Evolutionary conservation across 2,113 vertebrate species (phyloP).

Genomic region (Sander lucioperca): DNA sequence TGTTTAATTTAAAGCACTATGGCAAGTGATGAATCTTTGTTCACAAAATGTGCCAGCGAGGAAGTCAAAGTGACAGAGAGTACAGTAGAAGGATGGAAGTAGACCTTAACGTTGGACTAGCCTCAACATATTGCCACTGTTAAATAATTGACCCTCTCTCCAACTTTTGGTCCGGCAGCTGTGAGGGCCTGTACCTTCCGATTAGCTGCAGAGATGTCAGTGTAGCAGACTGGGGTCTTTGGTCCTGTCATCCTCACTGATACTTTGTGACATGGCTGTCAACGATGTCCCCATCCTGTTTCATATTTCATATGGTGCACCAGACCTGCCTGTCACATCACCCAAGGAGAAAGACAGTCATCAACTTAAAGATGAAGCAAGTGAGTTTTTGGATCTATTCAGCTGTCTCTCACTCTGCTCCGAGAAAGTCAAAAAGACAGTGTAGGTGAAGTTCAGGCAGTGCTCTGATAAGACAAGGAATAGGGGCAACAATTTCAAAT

Average conservation of each 20-base stretch:
- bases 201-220: constrained; percentile 88
- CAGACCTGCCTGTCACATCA: constrained; percentile 78
- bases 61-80: constrained; percentile 32
- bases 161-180: constrained; percentile 83
- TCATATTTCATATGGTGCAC: constrained; percentile 83
- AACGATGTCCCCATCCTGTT: constrained; percentile 76
- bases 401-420: constrained; percentile 25
- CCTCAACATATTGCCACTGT: constrained; percentile 84
- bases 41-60: constrained; percentile 13
- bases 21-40: constrained; percentile 27
- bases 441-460: background rate
- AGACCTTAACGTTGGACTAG: constrained; percentile 51
- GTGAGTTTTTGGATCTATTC: constrained; percentile 31
- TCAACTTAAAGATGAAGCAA: constrained; percentile 54
- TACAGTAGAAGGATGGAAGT: constrained; percentile 57
- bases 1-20: constrained; percentile 6
- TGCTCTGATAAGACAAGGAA: background rate
- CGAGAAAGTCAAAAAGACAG: background rate
- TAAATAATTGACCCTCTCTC: constrained; percentile 89
- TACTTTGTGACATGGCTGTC: constrained; percentile 85
- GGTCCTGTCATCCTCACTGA: constrained; percentile 82
- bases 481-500: background rate
- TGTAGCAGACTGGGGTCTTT: constrained; percentile 77
- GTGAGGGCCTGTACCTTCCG: constrained; percentile 87
- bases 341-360: constrained; percentile 62